phyloP scores from a whole-genome alignment of 2,888 invertebrate species.

The Hanleya hanleyi region DNA sequence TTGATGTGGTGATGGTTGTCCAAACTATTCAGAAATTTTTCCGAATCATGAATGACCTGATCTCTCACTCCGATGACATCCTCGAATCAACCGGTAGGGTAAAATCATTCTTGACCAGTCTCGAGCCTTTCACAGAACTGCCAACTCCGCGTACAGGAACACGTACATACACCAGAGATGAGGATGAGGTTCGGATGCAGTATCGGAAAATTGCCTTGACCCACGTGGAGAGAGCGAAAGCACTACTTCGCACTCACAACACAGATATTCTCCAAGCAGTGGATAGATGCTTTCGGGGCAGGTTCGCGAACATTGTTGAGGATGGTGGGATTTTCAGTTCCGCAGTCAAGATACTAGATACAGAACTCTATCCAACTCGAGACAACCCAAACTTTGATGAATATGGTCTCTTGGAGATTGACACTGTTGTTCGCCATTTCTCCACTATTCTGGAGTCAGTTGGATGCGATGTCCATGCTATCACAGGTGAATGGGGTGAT shows the following conservation, averaged over 20 bases:
- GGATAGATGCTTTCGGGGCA: not conserved
- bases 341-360: not conserved
- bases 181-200: not conserved
- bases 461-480: too few relatives aligned
- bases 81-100: not conserved
- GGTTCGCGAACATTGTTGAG: not conserved
- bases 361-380: conserved; percentile 7
- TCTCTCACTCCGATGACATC: not conserved
- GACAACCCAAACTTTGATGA: too few relatives aligned
- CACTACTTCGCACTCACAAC: not conserved
- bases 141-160: not conserved
- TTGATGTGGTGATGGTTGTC: not conserved
- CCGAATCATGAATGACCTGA: not conserved
- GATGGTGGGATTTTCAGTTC: not conserved
- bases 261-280: not conserved
- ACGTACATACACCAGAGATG: not conserved
- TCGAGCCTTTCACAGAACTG: not conserved
- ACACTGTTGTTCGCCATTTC: too few relatives aligned
- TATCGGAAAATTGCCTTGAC: not conserved
- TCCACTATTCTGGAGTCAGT: too few relatives aligned
- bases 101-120: not conserved
- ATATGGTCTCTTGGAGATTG: too few relatives aligned
- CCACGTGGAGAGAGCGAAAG: not conserved
- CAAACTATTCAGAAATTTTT: not conserved
- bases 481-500: too few relatives aligned